Evolutionary conservation across 2,797 vertebrate genomes (phyloP), one percentile per base, ranked within the genome.

Genomic region (Neostethus bicornis): DNA sequence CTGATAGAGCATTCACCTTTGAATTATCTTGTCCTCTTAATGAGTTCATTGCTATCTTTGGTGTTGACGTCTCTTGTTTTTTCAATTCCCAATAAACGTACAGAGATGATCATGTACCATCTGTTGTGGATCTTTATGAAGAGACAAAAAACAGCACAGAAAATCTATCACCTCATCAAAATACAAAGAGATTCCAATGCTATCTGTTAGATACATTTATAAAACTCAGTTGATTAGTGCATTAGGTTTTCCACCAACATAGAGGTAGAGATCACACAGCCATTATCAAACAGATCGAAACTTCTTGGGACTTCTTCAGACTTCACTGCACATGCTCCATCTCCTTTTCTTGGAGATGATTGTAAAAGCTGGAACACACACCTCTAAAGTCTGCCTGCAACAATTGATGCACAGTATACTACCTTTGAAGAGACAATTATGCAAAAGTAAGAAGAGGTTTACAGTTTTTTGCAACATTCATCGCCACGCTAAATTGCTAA

Each of bases 291-390:
- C 51, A 67, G 65, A 54, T 60, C 26, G 3, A 19, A 69, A 70
- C 66, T 68, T 71, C 54, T 50, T 51, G 69, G 81, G 81, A 81
- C 47, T 24, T 60, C 66, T 73, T 54, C 74, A 64, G 64, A 63
- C 66, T 66, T 61, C 56, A 63, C 73, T 66, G 66, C 67, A 61
- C 58, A 66, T 61, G 70, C 66, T 45, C 66, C n/a, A n/a, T n/a
- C n/a, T n/a, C 48, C 57, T 62, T 51, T 41, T 24, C 50, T 17
- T 46, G 13, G 28, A 71, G 69, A 83, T 63, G 70, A 64, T 58
- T 79, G 64, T 74, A 75, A 70, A 87, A 87, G 87, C 80, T 77
- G 81, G 77, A 86, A 75, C 69, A 60, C 84, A 87, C 86, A 84
- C 74, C 83, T 89, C 77, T 83, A 80, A 81, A 81, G 58, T 70